Evolutionary conservation across 2,113 vertebrate genomes (phyloP).

Genomic region (Emydocephalus ijimae): DNA sequence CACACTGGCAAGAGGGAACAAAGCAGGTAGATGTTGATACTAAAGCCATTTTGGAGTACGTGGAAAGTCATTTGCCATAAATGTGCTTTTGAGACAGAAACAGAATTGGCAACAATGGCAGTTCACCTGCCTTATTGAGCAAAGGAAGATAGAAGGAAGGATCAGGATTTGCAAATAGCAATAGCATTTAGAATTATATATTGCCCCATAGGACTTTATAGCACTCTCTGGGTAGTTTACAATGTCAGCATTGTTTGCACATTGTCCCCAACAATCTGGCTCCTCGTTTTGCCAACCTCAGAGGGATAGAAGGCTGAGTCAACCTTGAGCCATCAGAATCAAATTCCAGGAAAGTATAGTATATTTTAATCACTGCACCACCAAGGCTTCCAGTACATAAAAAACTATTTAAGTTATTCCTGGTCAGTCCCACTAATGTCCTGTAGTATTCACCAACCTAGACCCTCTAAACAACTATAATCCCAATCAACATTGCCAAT

Average conservation of each 20-base stretch:
- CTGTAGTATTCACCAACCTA: background rate
- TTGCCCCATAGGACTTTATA: background rate
- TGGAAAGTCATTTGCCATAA: background rate
- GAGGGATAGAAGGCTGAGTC: background rate
- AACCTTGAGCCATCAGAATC: background rate
- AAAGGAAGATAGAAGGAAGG: background rate
- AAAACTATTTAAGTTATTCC: background rate
- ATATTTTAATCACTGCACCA: background rate
- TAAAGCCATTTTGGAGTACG: background rate
- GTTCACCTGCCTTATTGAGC: background rate
- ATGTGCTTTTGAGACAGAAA: background rate
- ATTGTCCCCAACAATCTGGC: background rate
- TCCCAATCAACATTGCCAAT: background rate
- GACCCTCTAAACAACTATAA: background rate
- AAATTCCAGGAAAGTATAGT: background rate
- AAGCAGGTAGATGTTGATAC: background rate
- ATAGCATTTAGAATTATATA: background rate
- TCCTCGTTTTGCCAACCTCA: background rate
- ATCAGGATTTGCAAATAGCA: background rate
- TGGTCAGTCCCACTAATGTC: background rate
- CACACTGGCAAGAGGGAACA: background rate
- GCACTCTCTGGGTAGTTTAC: background rate
- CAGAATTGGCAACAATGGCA: background rate
- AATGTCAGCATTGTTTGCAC: background rate
- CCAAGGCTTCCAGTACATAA: background rate